Conservation (phyloP, 2,797 vertebrate genomes). For the Danionella dracula region DNA sequence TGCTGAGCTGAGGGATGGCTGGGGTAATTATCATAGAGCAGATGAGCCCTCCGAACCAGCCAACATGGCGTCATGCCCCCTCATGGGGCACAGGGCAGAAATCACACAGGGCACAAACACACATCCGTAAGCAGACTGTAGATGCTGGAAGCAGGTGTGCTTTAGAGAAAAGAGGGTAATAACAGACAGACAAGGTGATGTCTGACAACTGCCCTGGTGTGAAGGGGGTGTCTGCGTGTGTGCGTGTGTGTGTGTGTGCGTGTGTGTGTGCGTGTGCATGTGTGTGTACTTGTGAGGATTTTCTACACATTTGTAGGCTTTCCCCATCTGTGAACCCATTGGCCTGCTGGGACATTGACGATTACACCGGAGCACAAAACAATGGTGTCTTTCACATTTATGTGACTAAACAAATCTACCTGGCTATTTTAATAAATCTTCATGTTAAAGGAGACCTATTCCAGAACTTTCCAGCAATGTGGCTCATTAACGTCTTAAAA, state of each 20-base stretch:
- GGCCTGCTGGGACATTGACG: conserved; percentile 12
- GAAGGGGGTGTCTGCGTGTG: conserved; percentile 48
- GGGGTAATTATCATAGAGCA: conserved; percentile 73
- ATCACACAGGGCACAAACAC: conserved; percentile 13
- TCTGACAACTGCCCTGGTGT: conserved; percentile 70
- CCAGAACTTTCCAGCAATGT: too few species aligned
- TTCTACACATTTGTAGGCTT: conserved; percentile 12
- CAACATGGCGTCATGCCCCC: conserved; percentile 68
- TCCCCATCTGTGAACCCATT: conserved; percentile 1
- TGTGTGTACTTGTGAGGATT: conserved; percentile 30
- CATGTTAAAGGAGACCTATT: too few species aligned
- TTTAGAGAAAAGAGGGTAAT: conserved; percentile 65
- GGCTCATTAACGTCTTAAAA: too few species aligned
- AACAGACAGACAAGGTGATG: conserved; percentile 76
- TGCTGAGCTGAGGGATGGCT: conserved; percentile 59
- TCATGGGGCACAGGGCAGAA: conserved; percentile 54
- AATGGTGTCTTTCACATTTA: background rate
- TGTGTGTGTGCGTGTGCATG: conserved; percentile 22
- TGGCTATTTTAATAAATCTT: too few species aligned
- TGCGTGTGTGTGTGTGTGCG: too few species aligned
- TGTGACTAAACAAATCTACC: too few species aligned
- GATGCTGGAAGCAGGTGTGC: conserved; percentile 64
- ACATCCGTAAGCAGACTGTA: background rate
- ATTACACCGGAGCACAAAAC: conserved; percentile 11
- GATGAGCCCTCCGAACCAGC: conserved; percentile 67